Evolutionary conservation across 2,888 invertebrate species (phyloP).

Genomic region (Chorisops tibialis): DNA sequence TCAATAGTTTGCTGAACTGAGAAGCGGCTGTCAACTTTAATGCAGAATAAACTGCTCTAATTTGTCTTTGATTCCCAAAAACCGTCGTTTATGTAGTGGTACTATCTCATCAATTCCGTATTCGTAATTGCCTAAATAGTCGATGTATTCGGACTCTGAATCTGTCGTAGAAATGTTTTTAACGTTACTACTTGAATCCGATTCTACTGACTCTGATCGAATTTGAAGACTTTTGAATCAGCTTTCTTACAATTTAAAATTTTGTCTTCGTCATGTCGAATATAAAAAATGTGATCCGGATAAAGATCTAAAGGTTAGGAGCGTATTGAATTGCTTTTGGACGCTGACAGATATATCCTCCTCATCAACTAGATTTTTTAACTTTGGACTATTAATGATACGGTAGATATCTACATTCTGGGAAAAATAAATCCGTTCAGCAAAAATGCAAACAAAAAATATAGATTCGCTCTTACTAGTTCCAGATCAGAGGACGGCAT

Average conservation of each 20-base stretch:
- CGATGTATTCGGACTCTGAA: background rate
- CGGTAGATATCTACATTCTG: background rate
- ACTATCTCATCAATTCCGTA: background rate
- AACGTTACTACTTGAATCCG: too few species aligned
- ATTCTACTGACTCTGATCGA: too few species aligned
- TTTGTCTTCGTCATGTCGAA: slow-evolving; percentile 51
- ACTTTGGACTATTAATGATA: background rate
- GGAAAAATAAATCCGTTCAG: background rate
- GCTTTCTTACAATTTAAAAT: background rate
- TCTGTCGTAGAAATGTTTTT: background rate
- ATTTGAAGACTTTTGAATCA: background rate
- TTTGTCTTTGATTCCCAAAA: slow-evolving; percentile 3
- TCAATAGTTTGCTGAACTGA: slow-evolving; percentile 54
- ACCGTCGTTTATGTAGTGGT: background rate
- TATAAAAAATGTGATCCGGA: slow-evolving; percentile 58
- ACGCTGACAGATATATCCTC: slow-evolving; percentile 34
- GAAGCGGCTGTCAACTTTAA: slow-evolving; percentile 58
- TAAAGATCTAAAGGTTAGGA: slow-evolving; percentile 46
- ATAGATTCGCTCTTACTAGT: background rate
- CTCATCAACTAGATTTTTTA: background rate
- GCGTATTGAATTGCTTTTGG: slow-evolving; percentile 31
- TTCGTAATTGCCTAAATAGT: background rate
- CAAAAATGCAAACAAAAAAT: background rate
- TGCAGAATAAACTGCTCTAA: slow-evolving; percentile 20
- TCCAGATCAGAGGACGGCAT: slow-evolving; percentile 1